Conservation (phyloP, 2,888 invertebrate genomes). For the Aphrophora alni region DNA sequence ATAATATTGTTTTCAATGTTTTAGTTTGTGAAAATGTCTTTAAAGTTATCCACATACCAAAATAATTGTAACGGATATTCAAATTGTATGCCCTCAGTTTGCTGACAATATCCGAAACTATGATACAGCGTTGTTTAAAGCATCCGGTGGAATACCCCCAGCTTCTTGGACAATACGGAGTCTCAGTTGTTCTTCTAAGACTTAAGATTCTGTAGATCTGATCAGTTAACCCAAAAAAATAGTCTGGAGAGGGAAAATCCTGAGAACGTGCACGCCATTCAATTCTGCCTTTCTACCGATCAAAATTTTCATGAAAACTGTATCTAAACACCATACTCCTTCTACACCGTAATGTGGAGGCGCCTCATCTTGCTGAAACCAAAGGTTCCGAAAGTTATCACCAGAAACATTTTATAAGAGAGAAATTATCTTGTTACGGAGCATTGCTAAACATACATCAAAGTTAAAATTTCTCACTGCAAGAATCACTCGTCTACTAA, state of each 20-base stretch:
- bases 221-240: background rate
- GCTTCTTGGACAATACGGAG: background rate
- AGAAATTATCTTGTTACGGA: background rate
- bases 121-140: background rate
- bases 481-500: background rate
- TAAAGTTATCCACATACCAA: too few species aligned
- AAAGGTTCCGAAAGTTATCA: background rate
- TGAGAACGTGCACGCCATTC: background rate
- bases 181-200: background rate
- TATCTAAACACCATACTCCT: background rate
- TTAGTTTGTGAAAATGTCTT: too few species aligned
- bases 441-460: background rate
- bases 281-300: background rate
- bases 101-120: background rate
- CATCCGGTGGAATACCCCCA: background rate
- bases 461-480: background rate
- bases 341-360: background rate
- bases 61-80: too few species aligned
- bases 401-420: background rate
- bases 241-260: background rate
- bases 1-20: too few species aligned
- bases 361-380: background rate
- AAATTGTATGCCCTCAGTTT: background rate
- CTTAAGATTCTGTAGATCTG: background rate
- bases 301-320: too few species aligned